Base-by-base conservation (phyloP, 30 jellyfish, hydroid and myxozoan genomes). In the Cassiopea andromeda region DNA sequence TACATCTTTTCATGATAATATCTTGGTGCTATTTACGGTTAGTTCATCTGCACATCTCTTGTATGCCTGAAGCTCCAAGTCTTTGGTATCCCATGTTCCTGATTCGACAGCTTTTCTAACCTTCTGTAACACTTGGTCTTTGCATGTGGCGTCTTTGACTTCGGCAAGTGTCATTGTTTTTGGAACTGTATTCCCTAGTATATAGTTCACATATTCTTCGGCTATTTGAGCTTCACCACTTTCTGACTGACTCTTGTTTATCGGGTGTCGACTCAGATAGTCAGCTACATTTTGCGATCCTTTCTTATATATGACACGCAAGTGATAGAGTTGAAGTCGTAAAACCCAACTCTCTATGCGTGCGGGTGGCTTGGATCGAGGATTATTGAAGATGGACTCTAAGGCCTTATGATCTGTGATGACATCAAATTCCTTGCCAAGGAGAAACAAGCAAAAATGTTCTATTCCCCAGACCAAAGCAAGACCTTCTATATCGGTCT, bases 401-500 rank as follows among this genome's bases (percentile, higher is more conserved):
- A 27, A 27, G 38, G 38, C 38, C 38, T 27, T 27, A 27, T 27
- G 38, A 27, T 27, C 38, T 27, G 38, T 27, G 38, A 27, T 27
- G 38, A 27, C 38, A 27, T 27, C 90, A 81, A 81, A 81, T 81
- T 81, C 90, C 38, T 60, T 58, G 81, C 90, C 90, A 16, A 81
- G 67, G 82, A 81, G 90, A 81, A 81, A 81, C 64, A 67, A 60
- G 60, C 90, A 46, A 50, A 81, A 81, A 64, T 27, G 38, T 27
- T 27, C 38, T 27, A 27, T 27, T 27, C 38, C 38, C 38, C 38
- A 27, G 38, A 27, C 89, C 46, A 82, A 82, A 27, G 84, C 84
- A 27, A 83, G 91, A 49, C 91, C 91, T 83, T 83, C 84, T 43
- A 83, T 83, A 68, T 72, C 91, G 85, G 84, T 83, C 75, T 83